Base-by-base conservation (phyloP, 2,797 vertebrate genomes). In the Danio albolineatus region DNA sequence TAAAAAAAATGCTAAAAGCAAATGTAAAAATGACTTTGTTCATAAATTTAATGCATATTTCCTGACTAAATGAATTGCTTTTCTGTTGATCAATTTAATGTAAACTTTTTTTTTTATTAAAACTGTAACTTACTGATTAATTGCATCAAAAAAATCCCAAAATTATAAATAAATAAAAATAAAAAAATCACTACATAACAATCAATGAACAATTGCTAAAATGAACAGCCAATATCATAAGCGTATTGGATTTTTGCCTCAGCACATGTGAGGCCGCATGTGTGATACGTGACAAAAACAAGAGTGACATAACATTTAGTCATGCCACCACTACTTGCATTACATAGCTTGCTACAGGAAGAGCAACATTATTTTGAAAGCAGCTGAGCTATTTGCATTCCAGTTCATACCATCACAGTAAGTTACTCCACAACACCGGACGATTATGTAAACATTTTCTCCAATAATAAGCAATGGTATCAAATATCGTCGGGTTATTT, bases 281-380 rank as follows among this genome's bases (percentile, higher is more conserved):
- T 56, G 53, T 64, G 17, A 57, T 54, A 13, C 41, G 36, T 41
- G 70, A 72, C 54, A 53, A 38, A 57, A 73, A 73, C 71, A 73
- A 60, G 5, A 0, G 14, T 73, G 71, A 73, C 46, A 41, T 60
- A 73, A 73, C 41, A 10, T 57, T 59, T 56, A 73, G 70, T 73
- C 70, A 73, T 59, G 41, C 71, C 19, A 10, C 54, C 41, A 57
- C 19, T 46, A 73, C 41, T 44, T 36, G 71, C 13, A 73, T 13
- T 53, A 70, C 54, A 70, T 41, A 54, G 10, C 67, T 54, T 19
- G 36, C 54, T 41, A 70, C 67, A 39, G 36, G 49, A 70, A 70
- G 67, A 1, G n/a, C n/a, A 53, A 6, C 6, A 70, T 49, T 70
- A 39, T 70, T 70, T 41, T 41, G 36, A 53, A 70, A 53, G 53